These are phyloP conservation scores for Tyrophagus putrescentiae DNA, from an alignment of 1,140 invertebrate species.

Conservation along the genomic window DNA sequence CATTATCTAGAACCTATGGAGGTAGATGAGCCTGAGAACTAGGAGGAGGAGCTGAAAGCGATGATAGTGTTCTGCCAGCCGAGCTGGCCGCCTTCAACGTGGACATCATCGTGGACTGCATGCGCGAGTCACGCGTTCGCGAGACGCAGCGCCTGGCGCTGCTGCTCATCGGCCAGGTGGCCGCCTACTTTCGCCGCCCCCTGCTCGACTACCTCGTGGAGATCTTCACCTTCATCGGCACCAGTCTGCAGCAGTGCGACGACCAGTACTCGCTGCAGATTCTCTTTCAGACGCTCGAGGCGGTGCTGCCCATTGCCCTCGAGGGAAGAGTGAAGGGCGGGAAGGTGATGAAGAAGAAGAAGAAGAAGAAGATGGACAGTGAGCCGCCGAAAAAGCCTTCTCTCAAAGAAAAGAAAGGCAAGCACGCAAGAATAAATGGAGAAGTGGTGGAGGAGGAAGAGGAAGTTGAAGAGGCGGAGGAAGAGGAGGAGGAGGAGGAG, in stretches of 20 bases:
- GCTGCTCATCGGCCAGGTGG: constrained; percentile 57
- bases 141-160: constrained; percentile 85
- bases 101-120: constrained; percentile 71
- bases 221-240: constrained; percentile 89
- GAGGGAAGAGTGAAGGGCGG: constrained; percentile 27
- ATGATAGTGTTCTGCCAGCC: constrained; percentile 34
- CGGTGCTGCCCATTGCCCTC: constrained; percentile 67
- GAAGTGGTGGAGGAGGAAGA: too few species aligned
- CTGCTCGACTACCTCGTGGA: constrained; percentile 81
- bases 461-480: too few species aligned
- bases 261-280: constrained; percentile 86
- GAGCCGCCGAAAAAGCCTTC: too few species aligned
- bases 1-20: too few species aligned
- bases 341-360: constrained; percentile 25
- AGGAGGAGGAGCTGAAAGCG: not conserved
- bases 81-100: constrained; percentile 44
- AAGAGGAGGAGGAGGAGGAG: too few species aligned
- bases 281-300: constrained; percentile 73
- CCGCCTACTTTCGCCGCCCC: constrained; percentile 44
- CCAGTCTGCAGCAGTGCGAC: constrained; percentile 71
- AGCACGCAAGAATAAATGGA: too few species aligned
- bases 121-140: constrained; percentile 31
- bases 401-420: too few species aligned
- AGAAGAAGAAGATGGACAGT: too few species aligned
- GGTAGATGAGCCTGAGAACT: too few species aligned